Evolutionary conservation across 2,888 invertebrate genomes (phyloP).

Genomic region (Rugalucina vietnamica): DNA sequence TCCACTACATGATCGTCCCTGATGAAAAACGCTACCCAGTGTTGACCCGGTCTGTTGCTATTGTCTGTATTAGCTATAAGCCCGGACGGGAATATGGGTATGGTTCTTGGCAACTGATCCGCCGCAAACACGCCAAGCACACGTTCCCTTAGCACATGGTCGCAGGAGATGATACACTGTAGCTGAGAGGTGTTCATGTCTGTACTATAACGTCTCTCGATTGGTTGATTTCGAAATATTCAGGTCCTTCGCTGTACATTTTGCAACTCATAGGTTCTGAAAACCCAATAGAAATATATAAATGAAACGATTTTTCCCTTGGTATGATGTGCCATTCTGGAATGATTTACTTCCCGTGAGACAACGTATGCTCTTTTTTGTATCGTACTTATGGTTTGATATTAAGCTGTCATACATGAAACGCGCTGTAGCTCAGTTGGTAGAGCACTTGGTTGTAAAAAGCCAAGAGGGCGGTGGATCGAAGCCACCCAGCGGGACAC

Average conservation of each 20-base stretch:
- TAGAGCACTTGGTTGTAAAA: too few species aligned
- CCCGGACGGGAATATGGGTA: neutral
- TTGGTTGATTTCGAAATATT: constrained; percentile 7
- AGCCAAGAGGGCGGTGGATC: too few species aligned
- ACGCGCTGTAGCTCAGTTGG: too few species aligned
- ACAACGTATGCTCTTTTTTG: too few species aligned
- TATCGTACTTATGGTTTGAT: too few species aligned
- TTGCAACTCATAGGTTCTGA: neutral
- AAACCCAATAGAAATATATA: too few species aligned
- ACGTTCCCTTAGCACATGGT: neutral
- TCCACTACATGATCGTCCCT: too few species aligned
- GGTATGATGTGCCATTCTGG: too few species aligned
- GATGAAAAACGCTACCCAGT: neutral
- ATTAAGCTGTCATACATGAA: too few species aligned
- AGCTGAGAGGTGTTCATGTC: constrained; percentile 16
- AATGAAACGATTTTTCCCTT: too few species aligned
- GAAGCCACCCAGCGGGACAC: too few species aligned
- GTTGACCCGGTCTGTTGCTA: neutral
- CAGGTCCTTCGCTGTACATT: neutral
- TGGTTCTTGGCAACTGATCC: neutral
- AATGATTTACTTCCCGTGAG: too few species aligned
- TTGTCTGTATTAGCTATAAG: constrained; percentile 2
- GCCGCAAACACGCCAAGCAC: constrained; percentile 9
- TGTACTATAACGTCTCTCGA: neutral
- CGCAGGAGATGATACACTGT: neutral